Conservation (phyloP, 2,113 vertebrate genomes). For the Myanophis thanlyinensis region DNA sequence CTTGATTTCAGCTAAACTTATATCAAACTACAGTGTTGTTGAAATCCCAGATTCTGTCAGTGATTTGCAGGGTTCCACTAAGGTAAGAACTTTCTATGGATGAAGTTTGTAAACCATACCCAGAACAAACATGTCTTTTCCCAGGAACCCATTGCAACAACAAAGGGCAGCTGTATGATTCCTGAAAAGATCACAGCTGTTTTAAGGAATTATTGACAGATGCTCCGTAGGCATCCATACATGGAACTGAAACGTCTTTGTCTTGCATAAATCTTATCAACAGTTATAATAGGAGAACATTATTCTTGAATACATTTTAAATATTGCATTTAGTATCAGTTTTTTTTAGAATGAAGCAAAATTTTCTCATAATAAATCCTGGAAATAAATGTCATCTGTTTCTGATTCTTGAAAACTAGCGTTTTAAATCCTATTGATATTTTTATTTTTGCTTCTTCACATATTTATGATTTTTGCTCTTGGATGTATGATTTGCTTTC, state of each 20-base stretch:
- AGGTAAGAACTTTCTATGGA: constrained; percentile 69
- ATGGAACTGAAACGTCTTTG: background rate
- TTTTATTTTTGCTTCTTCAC: background rate
- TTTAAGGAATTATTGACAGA: background rate
- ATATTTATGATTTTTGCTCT: background rate
- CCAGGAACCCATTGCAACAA: background rate
- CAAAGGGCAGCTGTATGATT: background rate
- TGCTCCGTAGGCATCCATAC: background rate
- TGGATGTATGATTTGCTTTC: background rate
- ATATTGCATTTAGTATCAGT: background rate
- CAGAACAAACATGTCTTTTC: background rate
- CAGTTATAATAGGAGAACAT: background rate
- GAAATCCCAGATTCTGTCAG: constrained; percentile 78
- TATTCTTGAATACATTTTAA: background rate
- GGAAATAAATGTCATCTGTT: background rate
- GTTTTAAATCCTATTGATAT: background rate
- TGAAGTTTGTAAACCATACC: background rate
- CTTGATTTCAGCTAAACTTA: constrained; percentile 81
- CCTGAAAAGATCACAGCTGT: background rate
- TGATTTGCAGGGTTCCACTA: constrained; percentile 81
- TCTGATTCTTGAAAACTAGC: background rate
- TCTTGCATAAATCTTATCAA: background rate
- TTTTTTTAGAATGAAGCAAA: background rate
- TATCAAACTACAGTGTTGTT: constrained; percentile 81
- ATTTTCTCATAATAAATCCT: background rate